phyloP scores from a whole-genome alignment of 2,113 vertebrate genomes.

The Theristicus caerulescens region DNA sequence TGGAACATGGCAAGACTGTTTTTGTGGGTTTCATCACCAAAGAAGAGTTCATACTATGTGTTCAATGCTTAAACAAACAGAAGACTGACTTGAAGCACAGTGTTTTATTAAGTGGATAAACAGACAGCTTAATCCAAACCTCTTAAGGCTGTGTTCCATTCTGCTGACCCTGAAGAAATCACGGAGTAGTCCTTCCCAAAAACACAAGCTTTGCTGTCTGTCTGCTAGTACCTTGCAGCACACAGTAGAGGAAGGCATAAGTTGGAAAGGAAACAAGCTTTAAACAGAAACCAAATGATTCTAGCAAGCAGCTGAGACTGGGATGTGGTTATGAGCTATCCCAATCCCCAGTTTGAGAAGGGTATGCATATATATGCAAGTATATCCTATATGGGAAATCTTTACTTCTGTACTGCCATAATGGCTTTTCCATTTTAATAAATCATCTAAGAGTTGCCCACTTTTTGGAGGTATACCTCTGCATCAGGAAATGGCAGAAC shows the following conservation, averaged over 20 bases:
- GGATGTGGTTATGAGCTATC: neutral
- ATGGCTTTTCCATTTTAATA: neutral
- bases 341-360: neutral
- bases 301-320: neutral
- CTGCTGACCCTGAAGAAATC: neutral
- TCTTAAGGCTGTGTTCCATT: neutral
- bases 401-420: neutral
- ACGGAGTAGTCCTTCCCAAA: neutral
- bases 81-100: neutral
- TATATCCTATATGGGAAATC: neutral
- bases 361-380: neutral
- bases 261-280: neutral
- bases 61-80: neutral
- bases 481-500: neutral
- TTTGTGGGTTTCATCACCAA: neutral
- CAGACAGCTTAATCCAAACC: neutral
- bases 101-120: neutral
- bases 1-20: neutral
- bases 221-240: neutral
- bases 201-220: neutral
- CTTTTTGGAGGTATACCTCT: neutral
- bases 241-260: neutral
- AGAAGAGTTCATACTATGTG: neutral
- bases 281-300: neutral
- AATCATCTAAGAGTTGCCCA: neutral